phyloP scores from a whole-genome alignment of 64 coral and sea anemone species.

The Dendrophyllia cribrosa region DNA sequence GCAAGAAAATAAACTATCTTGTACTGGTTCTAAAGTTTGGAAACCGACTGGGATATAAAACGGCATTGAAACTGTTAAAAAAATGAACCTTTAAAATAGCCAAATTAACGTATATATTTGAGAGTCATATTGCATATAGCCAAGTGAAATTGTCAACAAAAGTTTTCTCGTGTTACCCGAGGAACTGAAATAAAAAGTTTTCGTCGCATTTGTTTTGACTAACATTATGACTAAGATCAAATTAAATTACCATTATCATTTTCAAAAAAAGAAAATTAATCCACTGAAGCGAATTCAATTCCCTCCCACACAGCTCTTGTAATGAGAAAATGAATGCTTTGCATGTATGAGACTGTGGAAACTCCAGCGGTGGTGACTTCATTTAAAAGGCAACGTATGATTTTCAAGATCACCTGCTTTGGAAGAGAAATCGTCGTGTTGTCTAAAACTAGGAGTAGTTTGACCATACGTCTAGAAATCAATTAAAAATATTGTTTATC shows the following conservation, averaged over 20 bases:
- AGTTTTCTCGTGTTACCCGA: no score
- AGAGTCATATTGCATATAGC: no score
- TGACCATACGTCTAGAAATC: neutral
- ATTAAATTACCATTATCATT: conserved; percentile 3
- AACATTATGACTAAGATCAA: neutral
- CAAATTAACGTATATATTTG: no score
- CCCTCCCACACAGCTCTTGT: neutral
- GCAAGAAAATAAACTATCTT: no score
- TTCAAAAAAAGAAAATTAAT: neutral
- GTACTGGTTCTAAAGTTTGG: no score
- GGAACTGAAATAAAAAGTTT: no score
- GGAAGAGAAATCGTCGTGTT: neutral
- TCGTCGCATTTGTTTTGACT: no score
- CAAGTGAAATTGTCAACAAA: no score
- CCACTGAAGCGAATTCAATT: neutral
- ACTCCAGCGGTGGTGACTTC: no score
- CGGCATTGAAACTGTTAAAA: no score
- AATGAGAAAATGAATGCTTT: neutral
- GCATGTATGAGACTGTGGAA: neutral
- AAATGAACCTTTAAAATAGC: no score
- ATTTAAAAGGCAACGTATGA: neutral
- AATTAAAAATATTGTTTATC: conserved; percentile 36
- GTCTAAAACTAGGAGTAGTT: neutral
- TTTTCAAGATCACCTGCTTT: neutral
- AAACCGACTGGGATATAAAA: no score